phyloP scores from a whole-genome alignment of 2,113 vertebrate genomes.

The Martes martes region DNA sequence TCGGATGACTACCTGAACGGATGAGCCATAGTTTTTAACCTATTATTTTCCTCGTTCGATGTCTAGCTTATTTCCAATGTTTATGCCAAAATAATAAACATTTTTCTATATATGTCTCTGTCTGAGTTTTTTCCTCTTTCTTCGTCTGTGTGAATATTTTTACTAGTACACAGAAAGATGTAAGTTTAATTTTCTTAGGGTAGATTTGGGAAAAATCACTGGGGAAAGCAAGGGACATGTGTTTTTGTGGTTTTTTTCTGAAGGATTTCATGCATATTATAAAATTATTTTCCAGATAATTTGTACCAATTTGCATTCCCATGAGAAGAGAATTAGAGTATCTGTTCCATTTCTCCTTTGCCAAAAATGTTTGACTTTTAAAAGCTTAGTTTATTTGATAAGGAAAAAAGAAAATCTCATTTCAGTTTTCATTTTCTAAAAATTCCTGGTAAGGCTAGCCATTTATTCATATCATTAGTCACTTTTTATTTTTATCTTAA shows the following conservation, averaged over 20 bases:
- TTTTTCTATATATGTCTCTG: conserved; percentile 47
- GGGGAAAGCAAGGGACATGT: neutral
- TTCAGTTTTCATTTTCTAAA: conserved; percentile 35
- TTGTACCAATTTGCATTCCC: neutral
- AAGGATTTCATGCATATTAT: conserved; percentile 17
- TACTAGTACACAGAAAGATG: conserved; percentile 25
- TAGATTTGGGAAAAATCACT: conserved; percentile 2
- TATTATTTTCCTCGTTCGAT: neutral
- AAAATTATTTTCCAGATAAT: conserved; percentile 40
- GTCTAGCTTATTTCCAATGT: conserved; percentile 47
- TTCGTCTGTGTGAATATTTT: conserved; percentile 64
- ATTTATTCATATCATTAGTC: neutral
- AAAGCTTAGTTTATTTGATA: conserved; percentile 25
- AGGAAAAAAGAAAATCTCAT: conserved; percentile 21
- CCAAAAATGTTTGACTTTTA: neutral
- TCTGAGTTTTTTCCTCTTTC: neutral
- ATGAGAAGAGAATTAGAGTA: neutral
- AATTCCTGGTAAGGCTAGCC: neutral
- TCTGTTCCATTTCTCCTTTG: neutral
- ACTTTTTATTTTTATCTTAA: neutral
- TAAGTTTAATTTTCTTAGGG: conserved; percentile 47
- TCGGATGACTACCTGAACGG: neutral
- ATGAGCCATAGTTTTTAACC: neutral
- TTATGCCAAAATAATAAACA: conserved; percentile 59
- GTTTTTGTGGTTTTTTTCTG: neutral